Evolutionary conservation across 2,797 vertebrate genomes (phyloP).

Genomic region (Peromyscus aztecus): DNA sequence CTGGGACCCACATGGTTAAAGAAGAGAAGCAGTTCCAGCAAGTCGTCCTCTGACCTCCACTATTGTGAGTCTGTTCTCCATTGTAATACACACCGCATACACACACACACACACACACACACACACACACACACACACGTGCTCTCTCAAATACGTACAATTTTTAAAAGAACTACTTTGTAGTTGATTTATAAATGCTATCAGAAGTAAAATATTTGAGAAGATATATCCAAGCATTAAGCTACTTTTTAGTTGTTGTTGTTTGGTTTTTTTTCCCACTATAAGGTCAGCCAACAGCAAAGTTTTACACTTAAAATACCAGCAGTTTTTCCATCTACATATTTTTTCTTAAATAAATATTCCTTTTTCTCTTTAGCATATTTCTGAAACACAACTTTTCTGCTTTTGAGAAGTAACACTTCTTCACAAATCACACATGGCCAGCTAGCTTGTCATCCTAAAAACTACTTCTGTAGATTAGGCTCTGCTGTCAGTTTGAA

Average conservation of each 20-base stretch:
- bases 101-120: background rate
- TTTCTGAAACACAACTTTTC: background rate
- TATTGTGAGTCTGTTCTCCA: background rate
- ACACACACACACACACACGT: accelerated
- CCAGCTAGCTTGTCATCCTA: background rate
- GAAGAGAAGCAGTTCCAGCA: background rate
- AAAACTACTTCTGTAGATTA: background rate
- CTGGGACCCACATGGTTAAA: background rate
- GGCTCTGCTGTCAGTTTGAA: background rate
- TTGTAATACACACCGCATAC: background rate
- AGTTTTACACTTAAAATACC: background rate
- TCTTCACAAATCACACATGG: background rate
- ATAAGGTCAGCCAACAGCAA: slow-evolving; percentile 1
- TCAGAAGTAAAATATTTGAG: slow-evolving; percentile 36
- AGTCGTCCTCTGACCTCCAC: background rate
- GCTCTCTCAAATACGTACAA: background rate
- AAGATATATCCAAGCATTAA: slow-evolving; percentile 23
- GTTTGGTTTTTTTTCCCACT: slow-evolving; percentile 5
- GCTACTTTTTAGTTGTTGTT: slow-evolving; percentile 43
- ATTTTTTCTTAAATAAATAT: background rate
- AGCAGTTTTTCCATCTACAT: background rate
- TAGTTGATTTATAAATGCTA: background rate
- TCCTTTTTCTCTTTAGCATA: background rate
- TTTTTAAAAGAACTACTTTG: slow-evolving; percentile 43
- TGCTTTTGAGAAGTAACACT: background rate